Percentiles rank a stretch among this genome's conserved stretches.
These are phyloP conservation scores for Melanotaenia pygmaea DNA, from an alignment of 2,797 vertebrate genomes.

Conservation along the genomic window DNA sequence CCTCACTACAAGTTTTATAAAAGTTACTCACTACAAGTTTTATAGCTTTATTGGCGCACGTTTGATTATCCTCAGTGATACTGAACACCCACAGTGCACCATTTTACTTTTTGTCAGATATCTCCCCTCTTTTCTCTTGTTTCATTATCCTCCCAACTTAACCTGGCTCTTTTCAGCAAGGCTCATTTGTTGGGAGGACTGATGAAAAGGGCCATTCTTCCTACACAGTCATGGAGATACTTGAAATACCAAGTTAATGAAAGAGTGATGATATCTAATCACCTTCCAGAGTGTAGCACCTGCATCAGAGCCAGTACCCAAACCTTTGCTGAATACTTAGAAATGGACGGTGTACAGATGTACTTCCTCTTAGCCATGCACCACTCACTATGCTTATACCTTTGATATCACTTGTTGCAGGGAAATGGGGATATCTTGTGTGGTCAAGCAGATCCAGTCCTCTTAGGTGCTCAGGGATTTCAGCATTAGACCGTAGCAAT, in stretches of 20 bases:
- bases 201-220: conserved; percentile 78
- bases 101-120: conserved; percentile 42
- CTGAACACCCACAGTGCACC: conserved; percentile 17
- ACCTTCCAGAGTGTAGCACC: conserved; percentile 76
- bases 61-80: conserved; percentile 13
- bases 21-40: background rate
- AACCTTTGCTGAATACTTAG: conserved; percentile 47
- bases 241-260: conserved; percentile 79
- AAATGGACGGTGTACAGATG: conserved; percentile 54
- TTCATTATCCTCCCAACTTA: conserved; percentile 73
- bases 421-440: conserved; percentile 65
- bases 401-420: conserved; percentile 63
- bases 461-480: conserved; percentile 76
- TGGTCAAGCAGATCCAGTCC: conserved; percentile 67
- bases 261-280: conserved; percentile 82
- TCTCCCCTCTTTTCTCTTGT: conserved; percentile 52
- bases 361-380: conserved; percentile 64
- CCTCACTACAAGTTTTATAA: background rate
- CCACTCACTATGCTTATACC: conserved; percentile 26
- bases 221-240: conserved; percentile 68
- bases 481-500: conserved; percentile 71
- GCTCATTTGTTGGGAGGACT: conserved; percentile 58
- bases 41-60: background rate
- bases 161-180: conserved; percentile 74
- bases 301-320: conserved; percentile 51